A percentile compares a stretch with the other conserved stretches of the same genome.
These are phyloP conservation scores for Catocala sponsa DNA, from an alignment of 2,888 invertebrate genomes.

Conservation along the genomic window DNA sequence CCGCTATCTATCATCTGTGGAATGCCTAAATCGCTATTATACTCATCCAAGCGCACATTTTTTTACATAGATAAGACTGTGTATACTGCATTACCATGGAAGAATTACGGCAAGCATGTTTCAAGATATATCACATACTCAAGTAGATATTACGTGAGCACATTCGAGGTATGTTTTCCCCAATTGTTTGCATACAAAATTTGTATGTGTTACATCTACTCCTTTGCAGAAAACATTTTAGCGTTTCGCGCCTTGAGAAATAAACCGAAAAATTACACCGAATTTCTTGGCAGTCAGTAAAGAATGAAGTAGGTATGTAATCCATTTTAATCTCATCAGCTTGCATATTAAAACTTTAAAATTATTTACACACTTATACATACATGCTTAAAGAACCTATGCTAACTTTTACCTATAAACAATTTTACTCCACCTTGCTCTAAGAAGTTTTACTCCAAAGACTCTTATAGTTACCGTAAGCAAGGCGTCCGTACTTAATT, in stretches of 20 bases:
- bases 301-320: too few relatives aligned
- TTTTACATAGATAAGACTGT: slow-evolving; percentile 8
- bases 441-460: neutral
- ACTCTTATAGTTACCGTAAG: slow-evolving; percentile 41
- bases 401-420: too few relatives aligned
- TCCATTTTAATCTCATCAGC: too few relatives aligned
- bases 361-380: too few relatives aligned
- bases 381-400: too few relatives aligned
- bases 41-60: too few relatives aligned
- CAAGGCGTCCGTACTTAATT: slow-evolving; percentile 66
- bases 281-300: neutral
- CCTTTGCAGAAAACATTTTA: slow-evolving; percentile 7
- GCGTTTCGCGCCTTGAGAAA: neutral
- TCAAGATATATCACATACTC: slow-evolving; percentile 12
- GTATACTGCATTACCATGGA: neutral
- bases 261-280: neutral
- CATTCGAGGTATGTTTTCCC: slow-evolving; percentile 9
- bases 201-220: slow-evolving; percentile 14
- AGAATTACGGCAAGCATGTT: slow-evolving; percentile 10
- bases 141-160: slow-evolving; percentile 9
- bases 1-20: too few relatives aligned
- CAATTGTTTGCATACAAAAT: slow-evolving; percentile 19
- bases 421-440: too few relatives aligned
- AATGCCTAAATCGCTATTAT: too few relatives aligned
- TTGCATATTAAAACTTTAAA: too few relatives aligned